Percentiles rank a stretch among this genome's conserved stretches.
Conservation (phyloP, 2,113 vertebrate species). For the Pipra filicauda region DNA sequence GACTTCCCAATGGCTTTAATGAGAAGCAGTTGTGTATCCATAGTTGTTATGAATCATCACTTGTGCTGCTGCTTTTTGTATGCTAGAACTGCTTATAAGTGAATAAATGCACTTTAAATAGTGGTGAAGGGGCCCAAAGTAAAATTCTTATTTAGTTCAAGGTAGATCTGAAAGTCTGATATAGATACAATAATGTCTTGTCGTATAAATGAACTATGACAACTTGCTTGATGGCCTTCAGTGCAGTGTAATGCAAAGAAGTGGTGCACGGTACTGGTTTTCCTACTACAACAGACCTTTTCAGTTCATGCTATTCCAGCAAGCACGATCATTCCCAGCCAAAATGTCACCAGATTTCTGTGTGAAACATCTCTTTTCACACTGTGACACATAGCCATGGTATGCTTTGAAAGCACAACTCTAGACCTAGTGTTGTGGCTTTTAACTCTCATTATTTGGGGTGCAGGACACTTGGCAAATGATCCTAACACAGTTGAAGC, state of each 20-base stretch:
- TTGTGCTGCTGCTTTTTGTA: not conserved
- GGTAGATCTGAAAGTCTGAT: not conserved
- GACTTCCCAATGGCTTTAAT: not conserved
- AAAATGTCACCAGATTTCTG: rapidly evolving
- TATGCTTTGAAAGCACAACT: not conserved
- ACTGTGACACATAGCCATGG: rapidly evolving
- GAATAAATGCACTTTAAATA: not conserved
- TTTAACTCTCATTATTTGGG: not conserved
- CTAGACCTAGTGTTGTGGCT: not conserved
- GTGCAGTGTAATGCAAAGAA: not conserved
- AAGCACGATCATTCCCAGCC: not conserved
- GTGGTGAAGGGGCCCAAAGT: not conserved
- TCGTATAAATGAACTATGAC: not conserved
- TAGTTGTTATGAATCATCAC: not conserved
- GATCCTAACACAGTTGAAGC: not conserved
- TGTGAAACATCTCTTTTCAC: not conserved
- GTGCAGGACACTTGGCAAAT: not conserved
- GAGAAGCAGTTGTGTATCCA: not conserved
- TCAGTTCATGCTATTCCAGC: not conserved
- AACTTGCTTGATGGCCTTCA: not conserved
- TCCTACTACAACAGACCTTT: not conserved
- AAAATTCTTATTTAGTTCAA: not conserved
- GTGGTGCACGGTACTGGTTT: not conserved
- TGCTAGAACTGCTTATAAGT: not conserved
- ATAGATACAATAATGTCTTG: not conserved